Conservation (phyloP, 2,888 invertebrate species). For the Microctonus brassicae region DNA sequence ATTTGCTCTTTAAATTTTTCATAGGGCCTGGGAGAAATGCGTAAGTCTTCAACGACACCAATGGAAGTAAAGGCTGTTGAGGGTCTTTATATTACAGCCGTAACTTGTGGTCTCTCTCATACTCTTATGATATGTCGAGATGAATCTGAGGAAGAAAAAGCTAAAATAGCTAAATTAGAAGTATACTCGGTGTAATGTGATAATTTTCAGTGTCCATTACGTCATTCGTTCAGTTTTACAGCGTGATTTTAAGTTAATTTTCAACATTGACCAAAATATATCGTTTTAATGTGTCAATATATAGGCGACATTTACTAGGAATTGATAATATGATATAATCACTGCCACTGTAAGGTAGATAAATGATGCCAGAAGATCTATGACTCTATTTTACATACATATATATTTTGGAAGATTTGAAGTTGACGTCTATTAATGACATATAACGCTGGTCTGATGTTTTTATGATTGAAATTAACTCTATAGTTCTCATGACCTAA, state of each 20-base stretch:
- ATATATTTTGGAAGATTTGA: background rate
- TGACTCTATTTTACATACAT: conserved; percentile 12
- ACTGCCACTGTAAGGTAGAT: background rate
- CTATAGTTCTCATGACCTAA: background rate
- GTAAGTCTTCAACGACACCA: conserved; percentile 88
- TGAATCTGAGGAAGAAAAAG: conserved; percentile 76
- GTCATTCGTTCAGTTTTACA: background rate
- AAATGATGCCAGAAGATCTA: background rate
- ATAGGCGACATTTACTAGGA: conserved; percentile 4
- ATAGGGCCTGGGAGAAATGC: conserved; percentile 89
- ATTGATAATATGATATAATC: conserved; percentile 17
- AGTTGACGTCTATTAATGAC: background rate
- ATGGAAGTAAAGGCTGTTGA: conserved; percentile 86
- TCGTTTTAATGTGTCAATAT: background rate
- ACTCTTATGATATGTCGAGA: conserved; percentile 80
- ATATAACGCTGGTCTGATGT: background rate
- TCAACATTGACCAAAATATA: background rate
- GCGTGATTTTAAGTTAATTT: background rate
- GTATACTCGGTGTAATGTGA: conserved; percentile 67
- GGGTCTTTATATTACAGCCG: conserved; percentile 81
- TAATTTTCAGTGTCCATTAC: background rate
- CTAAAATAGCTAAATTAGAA: conserved; percentile 74
- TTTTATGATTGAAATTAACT: background rate
- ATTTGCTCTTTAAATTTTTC: background rate
- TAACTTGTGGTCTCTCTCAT: conserved; percentile 90